Base-by-base conservation (phyloP, 2,888 invertebrate genomes). In the Meghimatium bilineatum region DNA sequence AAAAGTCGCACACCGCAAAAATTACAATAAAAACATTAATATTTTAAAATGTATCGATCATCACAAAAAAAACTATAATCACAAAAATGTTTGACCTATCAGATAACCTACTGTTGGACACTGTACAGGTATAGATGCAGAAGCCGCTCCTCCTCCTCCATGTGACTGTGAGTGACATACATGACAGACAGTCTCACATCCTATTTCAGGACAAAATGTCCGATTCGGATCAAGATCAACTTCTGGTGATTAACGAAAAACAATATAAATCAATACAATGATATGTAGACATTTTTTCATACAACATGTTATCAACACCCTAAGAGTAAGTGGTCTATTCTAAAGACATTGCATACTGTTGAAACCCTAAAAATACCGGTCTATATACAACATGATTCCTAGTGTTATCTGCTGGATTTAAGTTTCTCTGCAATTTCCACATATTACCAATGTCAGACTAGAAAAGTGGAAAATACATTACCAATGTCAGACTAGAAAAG, bases 131-230 rank as follows among this genome's bases (percentile, higher is more conserved):
- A 83, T 52, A 26, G 82, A 76, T 32, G 67, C 32, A 10, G 75
- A 0, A 82, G 87, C 87, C 23, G 87, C 85, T 29, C 87, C 85
- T 34, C 88, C 88, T 34, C n/a, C 84, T 36, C 89, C 85, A n/a
- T 60, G 69, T 52, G 69, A 23, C 29, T 77, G 69, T 12, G 84
- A 17, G 38, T 87, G 83, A 86, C 93, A 93, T 84, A 96, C 95
- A 85, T 95, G 94, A 93, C 97, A 98, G 90, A 98, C 96, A 0
- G 98, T 98, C 94, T 98, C 98, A 94, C 98, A 98, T 90, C 98
- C 98, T 49, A 96, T 97, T 91, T 97, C 96, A 74, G 98, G 98
- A 94, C 98, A 99, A 96, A 98, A 99, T 88, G 97, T 97, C 85
- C 98, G 96, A 89, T 95, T 96, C 85, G 97, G 96, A 94, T 99